These are phyloP conservation scores for Malaclemys terrapin DNA, from an alignment of 2,113 vertebrate species.

Conservation along the genomic window DNA sequence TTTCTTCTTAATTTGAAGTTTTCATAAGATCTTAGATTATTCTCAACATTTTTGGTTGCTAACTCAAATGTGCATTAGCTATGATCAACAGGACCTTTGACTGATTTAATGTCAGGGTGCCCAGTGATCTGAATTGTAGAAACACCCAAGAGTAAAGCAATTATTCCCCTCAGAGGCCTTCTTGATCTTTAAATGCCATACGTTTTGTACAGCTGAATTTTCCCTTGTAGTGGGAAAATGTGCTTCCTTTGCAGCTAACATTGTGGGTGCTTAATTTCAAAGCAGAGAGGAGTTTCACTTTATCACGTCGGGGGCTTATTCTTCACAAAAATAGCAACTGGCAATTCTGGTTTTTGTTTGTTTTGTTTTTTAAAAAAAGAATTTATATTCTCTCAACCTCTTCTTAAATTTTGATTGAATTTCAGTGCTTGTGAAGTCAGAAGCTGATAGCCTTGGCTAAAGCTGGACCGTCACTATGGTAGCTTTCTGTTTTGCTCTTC, in stretches of 20 bases:
- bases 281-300: background rate
- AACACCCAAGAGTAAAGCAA: background rate
- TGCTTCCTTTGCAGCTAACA: background rate
- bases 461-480: background rate
- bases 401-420: background rate
- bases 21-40: background rate
- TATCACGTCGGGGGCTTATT: background rate
- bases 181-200: background rate
- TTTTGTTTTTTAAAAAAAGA: background rate
- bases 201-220: background rate
- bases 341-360: background rate
- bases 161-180: background rate
- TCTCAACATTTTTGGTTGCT: background rate
- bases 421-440: background rate
- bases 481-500: background rate
- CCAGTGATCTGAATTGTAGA: background rate
- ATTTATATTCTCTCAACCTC: background rate
- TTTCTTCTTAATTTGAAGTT: background rate
- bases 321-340: background rate
- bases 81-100: background rate
- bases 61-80: background rate
- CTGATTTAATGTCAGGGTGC: background rate
- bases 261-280: background rate
- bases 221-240: background rate
- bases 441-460: background rate